Evolutionary conservation across 2,797 vertebrate genomes (phyloP), one percentile per base, ranked within the genome.

Genomic region (Ceyx erithaca): DNA sequence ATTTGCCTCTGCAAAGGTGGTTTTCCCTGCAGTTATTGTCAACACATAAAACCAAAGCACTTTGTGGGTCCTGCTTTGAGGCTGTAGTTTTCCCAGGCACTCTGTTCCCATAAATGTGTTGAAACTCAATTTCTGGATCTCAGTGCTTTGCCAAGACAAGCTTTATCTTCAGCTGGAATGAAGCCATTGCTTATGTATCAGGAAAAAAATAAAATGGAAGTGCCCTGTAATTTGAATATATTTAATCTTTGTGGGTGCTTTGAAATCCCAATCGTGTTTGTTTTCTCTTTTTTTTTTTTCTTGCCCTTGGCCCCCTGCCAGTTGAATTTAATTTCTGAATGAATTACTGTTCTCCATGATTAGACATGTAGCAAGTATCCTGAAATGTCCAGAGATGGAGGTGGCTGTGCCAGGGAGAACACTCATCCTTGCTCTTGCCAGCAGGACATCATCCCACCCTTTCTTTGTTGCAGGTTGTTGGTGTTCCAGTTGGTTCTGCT

Each of bases 401-500:
- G 71, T 61, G 2, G 3, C 4, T 40, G 7, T 16, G 12, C 16
- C 41, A 77, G 64, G 5, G 37, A 30, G 92, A 41, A 37, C 57
- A 76, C 23, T 40, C n/a, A 5, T 18, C 28, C 1, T 45, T 46
- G 45, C 69, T 51, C 23, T 90, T 85, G 70, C 67, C 75, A 75
- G 68, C 81, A 84, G 49, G 12, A 14, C 41, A 15, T 86, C 59
- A 49, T 31, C 19, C 78, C 43, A 7, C 57, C 10, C 51, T 84
- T 84, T 78, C 23, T 95, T 86, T 94, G 33, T 83, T 97, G 76
- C 96, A 99, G 99, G 98, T 99, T 92, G 97, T 99, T 93, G 98
- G 99, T 0, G 98, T 99, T 82, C 99, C 99, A 0, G 98, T 99
- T 7, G 98, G 98, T 76, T 99, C 99, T 43, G 69, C 99, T 7